Base-by-base conservation (phyloP, 2,888 invertebrate species). In the Odiellus spinosus region DNA sequence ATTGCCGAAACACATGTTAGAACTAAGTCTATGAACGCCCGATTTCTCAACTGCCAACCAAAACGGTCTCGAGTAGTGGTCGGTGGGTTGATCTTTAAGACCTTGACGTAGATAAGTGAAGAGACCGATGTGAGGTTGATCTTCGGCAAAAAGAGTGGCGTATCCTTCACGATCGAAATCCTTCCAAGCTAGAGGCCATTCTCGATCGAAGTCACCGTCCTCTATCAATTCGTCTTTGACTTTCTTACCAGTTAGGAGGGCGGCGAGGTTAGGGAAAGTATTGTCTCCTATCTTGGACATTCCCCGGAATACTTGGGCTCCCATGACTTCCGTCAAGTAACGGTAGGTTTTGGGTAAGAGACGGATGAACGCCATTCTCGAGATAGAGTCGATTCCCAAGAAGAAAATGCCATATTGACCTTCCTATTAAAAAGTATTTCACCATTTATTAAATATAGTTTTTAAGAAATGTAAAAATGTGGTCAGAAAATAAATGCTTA, bases 241-340 rank as follows among this genome's bases (percentile, higher is more conserved):
- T n/a, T 40, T 42, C 18, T 48, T 40, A 0, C 90, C 90, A 0
- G 78, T 76, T 11, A 90, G 67, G 52, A 85, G 73, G 0, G 91
- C 82, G 6, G 82, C 75, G 49, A 93, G 64, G 64, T 93, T 93
- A 1, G 88, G 87, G 63, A 83, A 90, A 0, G 91, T 91, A 64
- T 91, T 93, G 64, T 91, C 91, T 3, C 78, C 93, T 8, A 93
- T 82, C 72, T 91, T 93, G 62, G 84, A 88, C 65, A 86, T 90
- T 4, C 91, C 93, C 55, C 80, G 65, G 62, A 93, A 71, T 21
- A 79, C 78, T 8, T 40, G 72, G 35, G 79, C 78, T 12, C 73
- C 72, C 50, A 82, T 67, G 5, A 56, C 49, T 14, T 74, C 64
- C 48, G 72, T 68, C 44, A 86, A 67, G 55, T 71, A 75, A 2